Evolutionary conservation across 2,797 vertebrate species (phyloP).

Genomic region (Holocentrus rufus): DNA sequence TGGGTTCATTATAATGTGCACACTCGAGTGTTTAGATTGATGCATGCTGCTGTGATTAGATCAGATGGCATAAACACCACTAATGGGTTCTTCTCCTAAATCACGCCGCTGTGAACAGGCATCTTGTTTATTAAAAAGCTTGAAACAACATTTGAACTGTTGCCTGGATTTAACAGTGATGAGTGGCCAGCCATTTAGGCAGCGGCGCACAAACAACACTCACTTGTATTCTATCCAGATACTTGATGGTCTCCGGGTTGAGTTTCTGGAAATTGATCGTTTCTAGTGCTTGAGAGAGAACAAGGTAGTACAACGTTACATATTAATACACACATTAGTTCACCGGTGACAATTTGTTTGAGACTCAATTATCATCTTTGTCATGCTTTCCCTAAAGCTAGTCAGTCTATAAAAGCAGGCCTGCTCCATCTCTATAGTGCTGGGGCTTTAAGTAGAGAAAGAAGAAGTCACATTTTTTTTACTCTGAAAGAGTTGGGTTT

Average conservation of each 20-base stretch:
- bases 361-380: too few relatives aligned
- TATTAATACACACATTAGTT: neutral
- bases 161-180: neutral
- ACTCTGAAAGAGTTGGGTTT: too few relatives aligned
- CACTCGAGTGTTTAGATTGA: neutral
- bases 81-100: neutral
- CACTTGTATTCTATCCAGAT: constrained; percentile 86
- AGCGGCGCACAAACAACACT: constrained; percentile 45
- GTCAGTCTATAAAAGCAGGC: too few relatives aligned
- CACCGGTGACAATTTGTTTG: too few relatives aligned
- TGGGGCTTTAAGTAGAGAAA: too few relatives aligned
- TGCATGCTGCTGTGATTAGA: neutral
- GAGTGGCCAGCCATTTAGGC: neutral
- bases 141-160: neutral
- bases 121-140: neutral
- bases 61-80: neutral
- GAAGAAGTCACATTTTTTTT: too few relatives aligned
- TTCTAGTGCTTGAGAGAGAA: constrained; percentile 80
- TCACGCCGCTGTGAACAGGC: neutral
- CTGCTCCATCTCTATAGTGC: too few relatives aligned
- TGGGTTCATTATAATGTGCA: neutral
- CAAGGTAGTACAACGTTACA: constrained; percentile 1
- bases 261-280: constrained; percentile 89
- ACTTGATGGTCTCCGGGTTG: constrained; percentile 69
- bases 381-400: too few relatives aligned